These are phyloP conservation scores for Coelopa frigida DNA, from an alignment of 1,140 invertebrate genomes.

Conservation along the genomic window DNA sequence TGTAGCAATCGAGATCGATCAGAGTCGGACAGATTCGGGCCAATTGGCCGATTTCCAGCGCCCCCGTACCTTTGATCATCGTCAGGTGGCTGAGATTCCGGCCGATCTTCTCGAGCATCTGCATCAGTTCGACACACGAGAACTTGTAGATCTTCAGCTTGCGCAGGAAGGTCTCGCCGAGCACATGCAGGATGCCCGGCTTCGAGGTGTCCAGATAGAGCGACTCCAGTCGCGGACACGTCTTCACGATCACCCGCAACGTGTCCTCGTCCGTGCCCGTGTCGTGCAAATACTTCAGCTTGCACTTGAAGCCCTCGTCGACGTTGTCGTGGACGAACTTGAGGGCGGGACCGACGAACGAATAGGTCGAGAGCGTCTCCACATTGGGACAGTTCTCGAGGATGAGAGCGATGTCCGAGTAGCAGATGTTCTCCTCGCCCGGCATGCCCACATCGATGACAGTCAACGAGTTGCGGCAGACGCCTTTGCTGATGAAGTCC, in stretches of 20 bases:
- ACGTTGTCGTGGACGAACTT: slow-evolving; percentile 49
- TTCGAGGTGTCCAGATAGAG: slow-evolving; percentile 55
- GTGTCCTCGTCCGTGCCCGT: slow-evolving; percentile 50
- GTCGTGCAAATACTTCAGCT: slow-evolving; percentile 56
- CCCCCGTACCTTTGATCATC: slow-evolving; percentile 51
- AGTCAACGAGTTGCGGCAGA: slow-evolving; percentile 48
- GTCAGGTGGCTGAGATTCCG: slow-evolving; percentile 53
- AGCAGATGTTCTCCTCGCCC: slow-evolving; percentile 57
- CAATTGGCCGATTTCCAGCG: slow-evolving; percentile 54
- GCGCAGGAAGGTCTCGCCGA: slow-evolving; percentile 46
- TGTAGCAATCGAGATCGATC: slow-evolving; percentile 54
- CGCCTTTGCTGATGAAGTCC: slow-evolving; percentile 47
- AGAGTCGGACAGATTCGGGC: slow-evolving; percentile 51
- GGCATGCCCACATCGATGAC: slow-evolving; percentile 58
- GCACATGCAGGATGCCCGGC: slow-evolving; percentile 46
- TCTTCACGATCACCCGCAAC: slow-evolving; percentile 50
- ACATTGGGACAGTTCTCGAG: slow-evolving; percentile 55
- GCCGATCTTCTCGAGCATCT: slow-evolving; percentile 51
- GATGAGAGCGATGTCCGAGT: slow-evolving; percentile 53
- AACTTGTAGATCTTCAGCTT: slow-evolving; percentile 57
- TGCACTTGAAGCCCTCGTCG: slow-evolving; percentile 50
- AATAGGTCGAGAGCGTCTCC: slow-evolving; percentile 55
- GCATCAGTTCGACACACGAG: slow-evolving; percentile 52
- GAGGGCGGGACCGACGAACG: slow-evolving; percentile 55
- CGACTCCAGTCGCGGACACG: slow-evolving; percentile 54